A percentile compares a stretch with the other conserved stretches of the same genome.
Evolutionary conservation across 1,140 invertebrate species (phyloP).

Genomic region (Caenorhabditis elegans): DNA sequence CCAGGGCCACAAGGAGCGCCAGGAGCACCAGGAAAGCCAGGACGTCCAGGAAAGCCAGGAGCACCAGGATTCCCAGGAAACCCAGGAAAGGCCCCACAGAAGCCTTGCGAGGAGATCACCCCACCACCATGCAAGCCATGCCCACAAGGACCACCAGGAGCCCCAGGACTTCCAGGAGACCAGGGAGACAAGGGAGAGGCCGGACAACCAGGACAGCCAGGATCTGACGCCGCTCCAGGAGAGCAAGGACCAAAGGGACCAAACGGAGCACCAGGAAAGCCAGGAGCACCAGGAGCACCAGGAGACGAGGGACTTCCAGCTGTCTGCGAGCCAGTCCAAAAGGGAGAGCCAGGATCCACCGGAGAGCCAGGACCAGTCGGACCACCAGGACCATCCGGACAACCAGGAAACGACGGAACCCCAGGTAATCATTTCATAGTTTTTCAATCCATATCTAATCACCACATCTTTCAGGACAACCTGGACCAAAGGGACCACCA

Average conservation of each 20-base stretch:
- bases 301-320: conserved; percentile 30
- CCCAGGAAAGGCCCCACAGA: conserved; percentile 37
- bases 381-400: conserved; percentile 40
- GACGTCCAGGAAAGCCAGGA: conserved; percentile 39
- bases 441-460: too few species aligned
- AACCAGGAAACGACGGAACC: conserved; percentile 27
- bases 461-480: conserved; percentile 36
- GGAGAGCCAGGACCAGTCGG: conserved; percentile 36
- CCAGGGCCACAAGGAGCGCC: conserved; percentile 28
- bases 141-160: conserved; percentile 37
- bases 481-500: conserved; percentile 37
- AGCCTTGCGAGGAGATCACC: conserved; percentile 33
- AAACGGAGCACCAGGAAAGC: conserved; percentile 35
- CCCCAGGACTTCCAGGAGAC: conserved; percentile 32
- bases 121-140: conserved; percentile 44
- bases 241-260: conserved; percentile 35
- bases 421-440: conserved; percentile 6
- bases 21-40: conserved; percentile 25
- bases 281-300: conserved; percentile 17
- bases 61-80: conserved; percentile 40
- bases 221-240: conserved; percentile 24
- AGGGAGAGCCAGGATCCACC: conserved; percentile 27
- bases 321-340: conserved; percentile 24
- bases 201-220: conserved; percentile 11
- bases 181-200: conserved; percentile 25